phyloP scores from a whole-genome alignment of 2,113 vertebrate species.

The Gracilinanus agilis region DNA sequence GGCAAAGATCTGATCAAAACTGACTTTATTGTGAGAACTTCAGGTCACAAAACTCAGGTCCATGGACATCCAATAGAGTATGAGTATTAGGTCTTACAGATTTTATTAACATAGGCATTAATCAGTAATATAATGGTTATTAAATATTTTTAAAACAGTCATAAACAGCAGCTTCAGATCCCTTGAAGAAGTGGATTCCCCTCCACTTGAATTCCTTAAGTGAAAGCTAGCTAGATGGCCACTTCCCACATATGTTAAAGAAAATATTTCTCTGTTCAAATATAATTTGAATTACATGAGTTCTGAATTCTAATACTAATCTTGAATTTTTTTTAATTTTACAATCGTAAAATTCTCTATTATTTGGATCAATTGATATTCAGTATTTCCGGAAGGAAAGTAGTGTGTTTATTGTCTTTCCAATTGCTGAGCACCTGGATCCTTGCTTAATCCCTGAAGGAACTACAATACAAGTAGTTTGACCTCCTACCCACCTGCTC shows the following conservation, averaged over 20 bases:
- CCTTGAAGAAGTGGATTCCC: too few relatives aligned
- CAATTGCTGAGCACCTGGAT: neutral
- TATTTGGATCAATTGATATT: neutral
- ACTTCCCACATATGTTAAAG: neutral
- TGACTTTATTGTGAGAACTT: too few relatives aligned
- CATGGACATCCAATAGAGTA: too few relatives aligned
- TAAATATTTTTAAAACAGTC: too few relatives aligned
- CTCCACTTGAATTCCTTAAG: too few relatives aligned
- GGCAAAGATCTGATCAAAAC: too few relatives aligned
- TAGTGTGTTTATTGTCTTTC: neutral
- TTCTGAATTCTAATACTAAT: neutral
- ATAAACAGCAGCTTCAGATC: too few relatives aligned
- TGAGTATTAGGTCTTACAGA: too few relatives aligned
- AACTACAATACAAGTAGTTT: neutral
- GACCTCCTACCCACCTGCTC: neutral
- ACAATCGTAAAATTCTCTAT: neutral
- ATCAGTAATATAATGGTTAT: too few relatives aligned
- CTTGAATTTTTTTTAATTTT: neutral
- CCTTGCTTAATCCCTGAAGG: neutral
- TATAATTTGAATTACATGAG: too few relatives aligned
- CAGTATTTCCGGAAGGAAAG: neutral
- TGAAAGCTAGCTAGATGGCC: neutral
- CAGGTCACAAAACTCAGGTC: too few relatives aligned
- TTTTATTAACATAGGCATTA: too few relatives aligned
- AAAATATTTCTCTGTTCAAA: neutral